Conservation (phyloP, 2,113 vertebrate species). For the Charina bottae region DNA sequence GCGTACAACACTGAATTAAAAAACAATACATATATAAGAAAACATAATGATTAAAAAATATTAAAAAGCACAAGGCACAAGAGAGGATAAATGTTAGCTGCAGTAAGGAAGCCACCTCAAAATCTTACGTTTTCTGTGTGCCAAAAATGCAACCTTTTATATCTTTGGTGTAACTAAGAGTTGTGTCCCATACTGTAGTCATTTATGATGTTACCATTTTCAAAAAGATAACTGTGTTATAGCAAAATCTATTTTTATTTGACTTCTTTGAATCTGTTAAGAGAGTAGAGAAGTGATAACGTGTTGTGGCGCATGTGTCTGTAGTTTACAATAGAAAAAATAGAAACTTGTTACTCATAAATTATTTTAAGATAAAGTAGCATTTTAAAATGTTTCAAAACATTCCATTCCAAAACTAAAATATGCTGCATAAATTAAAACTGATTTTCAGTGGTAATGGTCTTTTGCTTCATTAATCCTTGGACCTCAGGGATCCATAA, state of each 20-base stretch:
- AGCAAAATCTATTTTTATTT: neutral
- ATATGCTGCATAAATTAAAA: neutral
- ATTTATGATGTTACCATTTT: neutral
- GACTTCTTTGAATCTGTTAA: neutral
- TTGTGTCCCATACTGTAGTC: neutral
- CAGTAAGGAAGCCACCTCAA: too few relatives aligned
- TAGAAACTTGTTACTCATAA: neutral
- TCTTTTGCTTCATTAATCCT: conserved; percentile 26
- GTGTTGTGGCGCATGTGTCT: neutral
- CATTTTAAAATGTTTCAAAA: neutral
- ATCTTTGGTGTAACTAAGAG: neutral
- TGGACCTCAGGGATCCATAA: conserved; percentile 14
- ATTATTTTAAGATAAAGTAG: neutral
- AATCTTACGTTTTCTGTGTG: neutral
- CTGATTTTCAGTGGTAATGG: neutral
- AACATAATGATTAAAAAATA: too few relatives aligned
- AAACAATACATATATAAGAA: too few relatives aligned
- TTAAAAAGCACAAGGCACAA: too few relatives aligned
- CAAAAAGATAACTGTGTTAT: neutral
- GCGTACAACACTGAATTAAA: too few relatives aligned
- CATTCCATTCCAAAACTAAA: neutral
- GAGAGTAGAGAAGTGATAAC: neutral
- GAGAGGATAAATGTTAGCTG: too few relatives aligned
- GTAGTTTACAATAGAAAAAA: neutral
- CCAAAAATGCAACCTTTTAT: neutral